phyloP scores from a whole-genome alignment of 1,140 invertebrate genomes.

The Hyphantria cunea region DNA sequence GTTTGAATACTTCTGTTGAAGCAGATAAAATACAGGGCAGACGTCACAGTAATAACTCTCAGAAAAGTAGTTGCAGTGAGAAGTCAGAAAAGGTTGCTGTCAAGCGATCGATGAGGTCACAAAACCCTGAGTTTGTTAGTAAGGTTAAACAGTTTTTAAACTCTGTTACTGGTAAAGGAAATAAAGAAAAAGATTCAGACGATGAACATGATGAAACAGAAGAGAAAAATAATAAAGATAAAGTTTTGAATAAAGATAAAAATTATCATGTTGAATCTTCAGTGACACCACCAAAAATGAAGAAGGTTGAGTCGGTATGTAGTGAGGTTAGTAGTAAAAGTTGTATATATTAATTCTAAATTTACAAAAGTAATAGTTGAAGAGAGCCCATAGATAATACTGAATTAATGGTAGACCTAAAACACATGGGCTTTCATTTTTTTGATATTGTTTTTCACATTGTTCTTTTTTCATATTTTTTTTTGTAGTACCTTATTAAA shows the following conservation, averaged over 20 bases:
- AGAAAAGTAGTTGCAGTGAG: constrained; percentile 66
- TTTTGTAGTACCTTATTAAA: too few relatives aligned
- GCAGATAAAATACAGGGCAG: constrained; percentile 56
- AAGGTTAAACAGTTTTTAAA: constrained; percentile 83
- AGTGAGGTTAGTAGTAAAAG: constrained; percentile 33
- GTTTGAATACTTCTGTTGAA: constrained; percentile 51
- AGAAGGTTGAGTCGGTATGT: constrained; percentile 39
- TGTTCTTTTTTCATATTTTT: too few relatives aligned
- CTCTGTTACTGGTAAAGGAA: constrained; percentile 64
- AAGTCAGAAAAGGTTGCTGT: constrained; percentile 56
- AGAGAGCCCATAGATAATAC: too few relatives aligned
- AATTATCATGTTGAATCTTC: constrained; percentile 26
- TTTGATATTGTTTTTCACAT: too few relatives aligned
- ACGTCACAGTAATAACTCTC: constrained; percentile 67
- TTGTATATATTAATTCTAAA: too few relatives aligned
- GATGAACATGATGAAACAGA: constrained; percentile 51
- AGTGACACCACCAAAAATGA: constrained; percentile 53
- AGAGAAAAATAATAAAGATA: constrained; percentile 38
- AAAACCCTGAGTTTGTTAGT: constrained; percentile 83
- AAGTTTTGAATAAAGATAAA: constrained; percentile 29
- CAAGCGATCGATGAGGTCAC: constrained; percentile 80
- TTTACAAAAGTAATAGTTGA: too few relatives aligned
- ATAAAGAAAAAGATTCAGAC: constrained; percentile 58
- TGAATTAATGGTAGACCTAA: too few relatives aligned
- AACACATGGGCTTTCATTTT: too few relatives aligned